Conservation (phyloP, 2,113 vertebrate species). For the Pomatostomus ruficeps region DNA sequence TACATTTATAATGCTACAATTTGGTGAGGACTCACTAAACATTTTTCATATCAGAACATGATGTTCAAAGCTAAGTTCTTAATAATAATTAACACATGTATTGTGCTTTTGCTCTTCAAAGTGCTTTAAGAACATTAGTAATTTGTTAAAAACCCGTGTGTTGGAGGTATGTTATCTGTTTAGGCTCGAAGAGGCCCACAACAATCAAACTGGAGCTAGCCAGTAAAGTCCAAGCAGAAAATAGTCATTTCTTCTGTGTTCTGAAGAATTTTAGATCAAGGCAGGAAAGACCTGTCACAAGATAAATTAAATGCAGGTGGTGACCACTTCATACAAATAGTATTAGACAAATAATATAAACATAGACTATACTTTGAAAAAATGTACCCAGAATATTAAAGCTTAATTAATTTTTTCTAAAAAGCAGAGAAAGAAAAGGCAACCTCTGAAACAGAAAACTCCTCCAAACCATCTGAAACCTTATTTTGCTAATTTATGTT, state of each 20-base stretch:
- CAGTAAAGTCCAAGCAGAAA: constrained; percentile 34
- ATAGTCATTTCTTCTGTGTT: not conserved
- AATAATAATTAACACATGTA: constrained; percentile 56
- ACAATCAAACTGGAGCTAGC: constrained; percentile 23
- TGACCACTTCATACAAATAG: not conserved
- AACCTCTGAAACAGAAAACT: not conserved
- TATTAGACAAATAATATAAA: constrained; percentile 30
- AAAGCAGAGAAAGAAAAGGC: not conserved
- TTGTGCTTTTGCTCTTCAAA: constrained; percentile 42
- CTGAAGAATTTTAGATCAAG: constrained; percentile 37
- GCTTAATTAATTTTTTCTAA: not conserved
- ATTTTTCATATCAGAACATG: constrained; percentile 39
- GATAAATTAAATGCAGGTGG: constrained; percentile 60
- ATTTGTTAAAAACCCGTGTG: constrained; percentile 22
- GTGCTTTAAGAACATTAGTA: constrained; percentile 38
- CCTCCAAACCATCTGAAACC: not conserved
- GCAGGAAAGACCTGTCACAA: constrained; percentile 25
- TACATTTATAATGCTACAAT: constrained; percentile 44
- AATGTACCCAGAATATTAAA: not conserved
- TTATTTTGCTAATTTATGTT: not conserved
- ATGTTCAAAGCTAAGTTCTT: constrained; percentile 58
- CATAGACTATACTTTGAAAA: not conserved
- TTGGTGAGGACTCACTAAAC: constrained; percentile 29
- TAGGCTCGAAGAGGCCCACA: constrained; percentile 47
- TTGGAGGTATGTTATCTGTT: constrained; percentile 15